A percentile compares a stretch with the other conserved stretches of the same genome.
phyloP scores from a whole-genome alignment of 2,888 invertebrate species.

The Agrochola circellaris region DNA sequence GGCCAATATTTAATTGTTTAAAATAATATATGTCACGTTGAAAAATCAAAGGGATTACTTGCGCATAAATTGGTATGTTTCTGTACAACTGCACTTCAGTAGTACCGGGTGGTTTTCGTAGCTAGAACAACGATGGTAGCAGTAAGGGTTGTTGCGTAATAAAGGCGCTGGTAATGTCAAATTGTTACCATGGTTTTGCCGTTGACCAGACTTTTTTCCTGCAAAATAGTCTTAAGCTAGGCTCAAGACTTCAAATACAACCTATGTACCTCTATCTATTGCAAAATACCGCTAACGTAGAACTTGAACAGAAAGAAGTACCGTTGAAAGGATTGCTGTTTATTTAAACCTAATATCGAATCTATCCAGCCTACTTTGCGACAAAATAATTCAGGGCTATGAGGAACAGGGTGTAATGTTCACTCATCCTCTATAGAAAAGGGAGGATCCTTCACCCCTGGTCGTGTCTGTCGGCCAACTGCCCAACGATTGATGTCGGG shows the following conservation, averaged over 20 bases:
- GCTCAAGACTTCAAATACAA: not conserved
- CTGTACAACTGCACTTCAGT: not conserved
- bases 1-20: constrained; percentile 3
- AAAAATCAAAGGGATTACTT: constrained; percentile 5
- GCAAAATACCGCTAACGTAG: not conserved
- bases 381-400: not conserved
- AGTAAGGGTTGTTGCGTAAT: not conserved
- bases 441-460: too few species aligned
- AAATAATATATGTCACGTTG: not conserved
- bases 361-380: not conserved
- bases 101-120: too few species aligned
- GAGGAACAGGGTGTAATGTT: too few species aligned
- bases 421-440: too few species aligned
- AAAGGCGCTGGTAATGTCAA: not conserved
- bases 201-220: not conserved
- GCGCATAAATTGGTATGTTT: not conserved
- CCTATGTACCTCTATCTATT: not conserved
- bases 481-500: too few species aligned
- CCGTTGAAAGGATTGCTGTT: not conserved
- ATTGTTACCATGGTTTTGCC: too few species aligned
- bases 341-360: not conserved
- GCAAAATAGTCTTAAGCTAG: not conserved
- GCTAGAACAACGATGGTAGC: not conserved
- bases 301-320: not conserved
- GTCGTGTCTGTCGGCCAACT: too few species aligned